Conservation (phyloP, 1,140 invertebrate species). For the Adelges cooleyi region DNA sequence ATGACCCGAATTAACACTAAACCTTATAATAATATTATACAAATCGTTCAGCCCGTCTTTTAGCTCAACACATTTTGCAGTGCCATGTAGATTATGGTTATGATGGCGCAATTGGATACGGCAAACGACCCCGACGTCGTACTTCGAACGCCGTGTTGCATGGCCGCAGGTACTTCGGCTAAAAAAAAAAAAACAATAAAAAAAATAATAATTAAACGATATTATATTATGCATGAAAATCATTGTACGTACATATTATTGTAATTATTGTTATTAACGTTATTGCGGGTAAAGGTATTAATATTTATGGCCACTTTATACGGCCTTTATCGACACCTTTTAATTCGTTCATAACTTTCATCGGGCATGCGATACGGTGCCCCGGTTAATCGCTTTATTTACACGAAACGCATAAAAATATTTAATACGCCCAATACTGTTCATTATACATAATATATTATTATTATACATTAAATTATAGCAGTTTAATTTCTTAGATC, state of each 20-base stretch:
- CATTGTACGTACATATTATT: not conserved
- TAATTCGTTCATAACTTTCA: constrained; percentile 6
- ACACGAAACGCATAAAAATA: no score
- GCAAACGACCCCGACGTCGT: constrained; percentile 20
- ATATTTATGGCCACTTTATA: not conserved
- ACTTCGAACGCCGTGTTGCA: constrained; percentile 41
- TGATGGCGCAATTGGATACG: constrained; percentile 16
- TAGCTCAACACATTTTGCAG: constrained; percentile 23
- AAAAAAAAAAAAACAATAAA: constrained; percentile 34
- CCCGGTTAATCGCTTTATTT: no score
- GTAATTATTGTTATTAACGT: not conserved
- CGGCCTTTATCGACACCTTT: constrained; percentile 3
- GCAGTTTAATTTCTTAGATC: no score
- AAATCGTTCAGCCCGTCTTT: not conserved
- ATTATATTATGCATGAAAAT: not conserved
- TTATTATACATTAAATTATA: no score
- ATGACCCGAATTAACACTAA: no score
- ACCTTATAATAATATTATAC: no score
- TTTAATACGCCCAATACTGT: no score
- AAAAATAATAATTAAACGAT: not conserved
- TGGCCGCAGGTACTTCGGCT: constrained; percentile 47
- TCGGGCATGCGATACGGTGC: constrained; percentile 15
- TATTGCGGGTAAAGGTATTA: not conserved
- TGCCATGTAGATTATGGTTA: constrained; percentile 7
- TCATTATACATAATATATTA: no score